These are phyloP conservation scores for Drosophila phalerata DNA, from an alignment of 2,888 invertebrate genomes.

Conservation along the genomic window DNA sequence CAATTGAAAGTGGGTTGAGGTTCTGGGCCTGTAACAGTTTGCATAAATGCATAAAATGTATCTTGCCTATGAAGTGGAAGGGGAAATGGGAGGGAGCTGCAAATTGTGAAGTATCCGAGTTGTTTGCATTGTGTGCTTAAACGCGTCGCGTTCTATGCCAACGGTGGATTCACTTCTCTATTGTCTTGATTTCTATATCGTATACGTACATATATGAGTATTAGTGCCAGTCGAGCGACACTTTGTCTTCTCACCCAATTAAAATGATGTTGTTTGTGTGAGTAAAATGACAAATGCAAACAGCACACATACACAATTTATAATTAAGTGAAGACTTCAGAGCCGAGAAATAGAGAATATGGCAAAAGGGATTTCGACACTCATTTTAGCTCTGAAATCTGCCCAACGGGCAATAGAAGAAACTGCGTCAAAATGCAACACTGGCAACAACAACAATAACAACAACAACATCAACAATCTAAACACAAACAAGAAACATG, in stretches of 20 bases:
- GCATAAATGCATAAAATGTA: constrained; percentile 76
- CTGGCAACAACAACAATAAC: constrained; percentile 36
- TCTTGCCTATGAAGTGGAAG: constrained; percentile 9
- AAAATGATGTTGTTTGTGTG: constrained; percentile 59
- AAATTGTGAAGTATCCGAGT: constrained; percentile 51
- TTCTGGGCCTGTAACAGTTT: constrained; percentile 48
- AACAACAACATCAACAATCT: constrained; percentile 32
- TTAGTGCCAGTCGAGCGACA: constrained; percentile 75
- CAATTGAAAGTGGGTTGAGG: constrained; percentile 35
- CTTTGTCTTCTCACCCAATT: constrained; percentile 75
- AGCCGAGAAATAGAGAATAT: constrained; percentile 7
- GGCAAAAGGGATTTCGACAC: constrained; percentile 45
- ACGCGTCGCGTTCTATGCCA: constrained; percentile 57
- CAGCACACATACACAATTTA: constrained; percentile 32
- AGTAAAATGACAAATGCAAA: constrained; percentile 27
- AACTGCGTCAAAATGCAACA: constrained; percentile 67
- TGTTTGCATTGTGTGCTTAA: constrained; percentile 65
- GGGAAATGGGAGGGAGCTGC: not conserved
- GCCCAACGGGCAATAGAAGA: constrained; percentile 46
- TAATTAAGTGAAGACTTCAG: constrained; percentile 67
- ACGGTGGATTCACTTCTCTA: constrained; percentile 55
- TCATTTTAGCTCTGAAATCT: constrained; percentile 46
- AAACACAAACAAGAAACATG: constrained; percentile 8
- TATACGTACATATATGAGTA: constrained; percentile 44
- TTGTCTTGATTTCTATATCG: constrained; percentile 63